Evolutionary conservation across 92 coral and sea anemone species (phyloP).

Genomic region (Epizoanthus illoricatus): DNA sequence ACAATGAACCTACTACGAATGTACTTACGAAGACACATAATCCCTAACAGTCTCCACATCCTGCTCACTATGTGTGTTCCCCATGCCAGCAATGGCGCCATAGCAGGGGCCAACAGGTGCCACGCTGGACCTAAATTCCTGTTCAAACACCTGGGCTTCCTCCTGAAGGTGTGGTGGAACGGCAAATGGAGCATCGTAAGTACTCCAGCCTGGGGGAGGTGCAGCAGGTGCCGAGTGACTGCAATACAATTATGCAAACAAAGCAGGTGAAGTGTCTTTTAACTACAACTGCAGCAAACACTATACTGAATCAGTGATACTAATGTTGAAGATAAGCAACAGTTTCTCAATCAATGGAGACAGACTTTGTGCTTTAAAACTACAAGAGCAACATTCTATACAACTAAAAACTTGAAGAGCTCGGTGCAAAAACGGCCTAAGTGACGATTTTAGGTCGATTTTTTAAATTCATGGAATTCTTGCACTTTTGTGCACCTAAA

Average conservation of each 20-base stretch:
- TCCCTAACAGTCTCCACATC: constrained; percentile 55
- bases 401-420: no score
- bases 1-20: not conserved
- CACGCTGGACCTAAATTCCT: constrained; percentile 43
- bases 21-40: constrained; percentile 72
- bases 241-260: constrained; percentile 8
- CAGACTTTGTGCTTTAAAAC: no score
- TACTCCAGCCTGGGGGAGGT: constrained; percentile 83
- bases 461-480: no score
- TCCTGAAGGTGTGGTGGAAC: constrained; percentile 76
- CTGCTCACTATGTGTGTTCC: constrained; percentile 37
- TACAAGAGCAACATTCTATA: no score
- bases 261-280: no score
- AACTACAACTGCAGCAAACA: no score
- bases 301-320: no score
- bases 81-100: constrained; percentile 2
- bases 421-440: no score
- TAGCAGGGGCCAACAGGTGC: not conserved
- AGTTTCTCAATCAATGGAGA: no score
- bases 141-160: constrained; percentile 69
- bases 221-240: constrained; percentile 42
- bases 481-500: no score
- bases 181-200: constrained; percentile 75
- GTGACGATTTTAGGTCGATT: no score
- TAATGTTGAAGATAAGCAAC: no score